A percentile compares a stretch with the other conserved stretches of the same genome.
These are phyloP conservation scores for Pelagia noctiluca DNA, from an alignment of 30 jellyfish, hydroid and myxozoan genomes.

Conservation along the genomic window DNA sequence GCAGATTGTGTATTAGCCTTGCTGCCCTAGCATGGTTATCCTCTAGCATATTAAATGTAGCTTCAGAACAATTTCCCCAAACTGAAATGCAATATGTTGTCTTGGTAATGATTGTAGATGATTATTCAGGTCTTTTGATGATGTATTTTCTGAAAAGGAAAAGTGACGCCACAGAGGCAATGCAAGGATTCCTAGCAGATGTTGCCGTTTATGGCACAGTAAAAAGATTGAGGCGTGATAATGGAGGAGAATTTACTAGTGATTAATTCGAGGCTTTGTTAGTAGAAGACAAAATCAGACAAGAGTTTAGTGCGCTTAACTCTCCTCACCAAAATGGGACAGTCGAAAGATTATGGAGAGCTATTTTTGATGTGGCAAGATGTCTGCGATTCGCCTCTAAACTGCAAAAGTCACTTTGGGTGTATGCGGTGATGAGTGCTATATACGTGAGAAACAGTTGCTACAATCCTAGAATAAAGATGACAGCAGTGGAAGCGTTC, in stretches of 20 bases:
- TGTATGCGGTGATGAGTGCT: constrained; percentile 66
- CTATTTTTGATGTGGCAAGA: constrained; percentile 27
- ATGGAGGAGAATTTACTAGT: constrained; percentile 15
- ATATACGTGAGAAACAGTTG: constrained; percentile 57
- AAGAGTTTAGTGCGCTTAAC: constrained; percentile 21
- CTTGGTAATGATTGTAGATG: constrained; percentile 43
- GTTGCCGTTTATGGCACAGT: constrained; percentile 48
- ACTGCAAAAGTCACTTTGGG: constrained; percentile 56
- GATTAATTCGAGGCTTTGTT: not conserved
- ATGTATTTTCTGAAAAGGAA: constrained; percentile 19
- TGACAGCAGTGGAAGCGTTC: constrained; percentile 19
- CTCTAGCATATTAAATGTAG: too few relatives aligned
- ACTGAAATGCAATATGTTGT: too few relatives aligned
- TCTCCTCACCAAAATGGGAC: constrained; percentile 57
- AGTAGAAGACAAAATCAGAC: constrained; percentile 3
- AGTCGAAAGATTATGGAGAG: constrained; percentile 39
- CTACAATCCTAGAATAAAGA: not conserved
- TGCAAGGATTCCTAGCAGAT: constrained; percentile 40
- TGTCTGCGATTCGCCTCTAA: constrained; percentile 51
- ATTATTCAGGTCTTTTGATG: constrained; percentile 2
- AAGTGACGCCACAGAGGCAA: constrained; percentile 26
- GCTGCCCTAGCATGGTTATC: too few relatives aligned
- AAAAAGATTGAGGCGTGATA: constrained; percentile 27
- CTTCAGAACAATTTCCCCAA: too few relatives aligned
- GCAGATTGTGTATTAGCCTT: too few relatives aligned